Evolutionary conservation across 2,888 invertebrate genomes (phyloP).

Genomic region (Pachycephus smyrnensis): DNA sequence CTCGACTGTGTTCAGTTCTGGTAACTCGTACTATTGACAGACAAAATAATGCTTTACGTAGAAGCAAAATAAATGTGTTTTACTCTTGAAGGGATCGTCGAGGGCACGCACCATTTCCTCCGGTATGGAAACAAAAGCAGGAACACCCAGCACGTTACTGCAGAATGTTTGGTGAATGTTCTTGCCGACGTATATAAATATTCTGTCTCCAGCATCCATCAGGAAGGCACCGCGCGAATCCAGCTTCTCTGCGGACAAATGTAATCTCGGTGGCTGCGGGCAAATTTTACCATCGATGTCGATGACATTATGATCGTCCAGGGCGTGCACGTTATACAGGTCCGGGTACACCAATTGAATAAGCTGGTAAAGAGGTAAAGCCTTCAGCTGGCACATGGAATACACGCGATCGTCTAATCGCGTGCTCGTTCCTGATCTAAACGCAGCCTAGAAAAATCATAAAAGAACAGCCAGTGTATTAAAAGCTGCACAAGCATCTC

Average conservation of each 20-base stretch:
- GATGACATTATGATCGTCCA: constrained; percentile 70
- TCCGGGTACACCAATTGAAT: constrained; percentile 92
- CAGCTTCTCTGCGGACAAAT: constrained; percentile 89
- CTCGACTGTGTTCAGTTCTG: constrained; percentile 80
- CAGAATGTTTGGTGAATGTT: constrained; percentile 81
- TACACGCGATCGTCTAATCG: constrained; percentile 93
- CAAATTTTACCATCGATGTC: constrained; percentile 66
- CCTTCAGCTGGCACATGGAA: constrained; percentile 95
- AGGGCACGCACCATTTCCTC: constrained; percentile 73
- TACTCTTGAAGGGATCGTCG: neutral
- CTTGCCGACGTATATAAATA: constrained; percentile 87
- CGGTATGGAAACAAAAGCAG: constrained; percentile 78
- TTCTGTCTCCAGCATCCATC: constrained; percentile 86
- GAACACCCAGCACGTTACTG: constrained; percentile 82
- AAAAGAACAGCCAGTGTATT: constrained; percentile 29
- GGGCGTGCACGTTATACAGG: constrained; percentile 86
- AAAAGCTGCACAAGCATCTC: neutral
- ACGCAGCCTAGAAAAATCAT: constrained; percentile 76
- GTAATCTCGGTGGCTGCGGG: constrained; percentile 82
- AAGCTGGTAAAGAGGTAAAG: constrained; percentile 82
- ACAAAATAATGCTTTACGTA: constrained; percentile 19
- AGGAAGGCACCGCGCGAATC: constrained; percentile 89
- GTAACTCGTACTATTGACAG: constrained; percentile 75
- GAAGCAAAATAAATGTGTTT: neutral
- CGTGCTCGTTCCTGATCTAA: constrained; percentile 88